Evolutionary conservation across 1,140 invertebrate genomes (phyloP), one percentile per base, ranked within the genome.

Genomic region (Lepidurus couesii): DNA sequence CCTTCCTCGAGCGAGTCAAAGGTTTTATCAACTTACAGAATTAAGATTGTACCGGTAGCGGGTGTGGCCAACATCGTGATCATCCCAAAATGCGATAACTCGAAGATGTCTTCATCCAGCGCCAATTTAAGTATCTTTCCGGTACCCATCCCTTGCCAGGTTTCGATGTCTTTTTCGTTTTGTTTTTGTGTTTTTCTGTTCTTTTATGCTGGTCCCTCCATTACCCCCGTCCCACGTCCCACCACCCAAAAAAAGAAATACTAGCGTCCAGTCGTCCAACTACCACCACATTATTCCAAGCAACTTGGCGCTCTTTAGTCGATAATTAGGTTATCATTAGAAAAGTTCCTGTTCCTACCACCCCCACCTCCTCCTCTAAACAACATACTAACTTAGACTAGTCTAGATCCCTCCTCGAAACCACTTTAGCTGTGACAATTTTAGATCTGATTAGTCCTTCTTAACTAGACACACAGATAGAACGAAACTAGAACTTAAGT

Each of bases 381-480:
- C 53, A 21, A 21, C 53, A 65, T 3, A 65, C 53, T 21, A 65
- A 65, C 53, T 65, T 65, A 65, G 53, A 13, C 45, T 47, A 47
- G 45, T 47, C 16, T 13, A n/a, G 21, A 21, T 65, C 16, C 16
- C 16, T 7, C 13, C 13, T 65, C 21, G 53, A 65, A 16, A 34
- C 34, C 34, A 34, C 34, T 16, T 65, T n/a, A n/a, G 53, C 21
- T n/a, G 21, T 65, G 53, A 65, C 53, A 16, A 65, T 65, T 65
- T 65, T 65, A 65, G 53, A 65, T 65, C 53, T 65, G 16, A 21
- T 65, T 65, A 65, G 53, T 65, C 16, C 45, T 65, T 21, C 53
- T 21, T n/a, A 7, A 65, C 53, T 65, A 65, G 53, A 13, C 53
- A 7, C 53, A 65, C 53, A 10, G 16, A 47, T 11, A 47, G 21